Base-by-base conservation (phyloP, 2,797 vertebrate genomes). In the Nannoperca australis region DNA sequence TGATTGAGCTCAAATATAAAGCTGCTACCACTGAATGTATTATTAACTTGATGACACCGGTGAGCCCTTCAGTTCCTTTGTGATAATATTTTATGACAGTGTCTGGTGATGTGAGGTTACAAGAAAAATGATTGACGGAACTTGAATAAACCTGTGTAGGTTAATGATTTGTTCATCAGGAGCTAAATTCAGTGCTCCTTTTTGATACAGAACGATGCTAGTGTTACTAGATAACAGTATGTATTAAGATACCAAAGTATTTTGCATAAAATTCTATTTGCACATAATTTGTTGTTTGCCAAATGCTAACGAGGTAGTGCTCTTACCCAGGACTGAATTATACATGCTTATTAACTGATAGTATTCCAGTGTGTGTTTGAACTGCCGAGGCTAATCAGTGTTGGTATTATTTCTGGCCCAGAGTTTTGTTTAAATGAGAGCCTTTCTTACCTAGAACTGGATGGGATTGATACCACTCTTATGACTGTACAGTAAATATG, bases 1-100 rank as follows among this genome's bases (percentile, higher is more conserved):
- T 79, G 85, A 89, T 76, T 87, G 76, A 91, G 66, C n/a, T 49
- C 6, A 71, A 79, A 69, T 74, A 75, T 77, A 84, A 84, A 83
- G 72, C 73, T 40, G 50, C 58, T 38, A 18, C 60, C 45, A 47
- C 54, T 34, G 59, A 71, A 62, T 58, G n/a, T n/a, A n/a, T 38
- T 58, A 62, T 55, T 38, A 73, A 80, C 51, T 44, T 50, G 49
- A 71, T 74, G 63, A 73, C 27, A 65, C 30, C 11, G 36, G 69
- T 51, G 54, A 49, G 42, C 56, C 49, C 36, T n/a, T 51, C 3
- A 5, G 20, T 18, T 13, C 34, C 45, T 69, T 54, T 70, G 58
- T 61, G 62, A 51, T 54, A 22, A 18, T 49, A 30, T 47, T 72
- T 69, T 42, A 75, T 56, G 44, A 44, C 36, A 42, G 30, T 34